phyloP scores from a whole-genome alignment of 2,888 invertebrate species.

The Caenorhabditis sp. region DNA sequence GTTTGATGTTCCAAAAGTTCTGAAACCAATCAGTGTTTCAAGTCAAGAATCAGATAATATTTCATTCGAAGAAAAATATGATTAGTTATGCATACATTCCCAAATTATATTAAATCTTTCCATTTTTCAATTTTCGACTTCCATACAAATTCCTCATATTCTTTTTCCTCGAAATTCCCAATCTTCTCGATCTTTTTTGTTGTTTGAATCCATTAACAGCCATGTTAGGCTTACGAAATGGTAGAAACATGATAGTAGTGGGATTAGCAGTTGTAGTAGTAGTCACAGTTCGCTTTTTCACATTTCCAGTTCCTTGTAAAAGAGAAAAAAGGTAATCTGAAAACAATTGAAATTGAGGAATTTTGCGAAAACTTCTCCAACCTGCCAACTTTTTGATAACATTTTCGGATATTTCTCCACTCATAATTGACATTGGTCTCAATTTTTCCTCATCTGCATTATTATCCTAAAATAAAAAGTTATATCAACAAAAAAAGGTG shows the following conservation, averaged over 20 bases:
- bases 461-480: conserved; percentile 3
- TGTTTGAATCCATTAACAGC: conserved; percentile 13
- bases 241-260: conserved; percentile 12
- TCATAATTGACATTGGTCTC: conserved; percentile 15
- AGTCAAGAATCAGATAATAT: neutral
- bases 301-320: conserved; percentile 30
- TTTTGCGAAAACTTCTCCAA: neutral
- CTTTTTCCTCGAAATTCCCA: conserved; percentile 17
- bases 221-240: conserved; percentile 19
- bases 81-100: neutral
- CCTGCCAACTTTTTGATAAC: conserved; percentile 30
- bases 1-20: conserved; percentile 7
- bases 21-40: neutral
- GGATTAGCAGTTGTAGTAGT: conserved; percentile 9
- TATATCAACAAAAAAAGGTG: too few species aligned
- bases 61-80: neutral
- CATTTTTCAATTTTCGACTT: conserved; percentile 8
- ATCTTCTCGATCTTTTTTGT: neutral
- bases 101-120: conserved; percentile 8
- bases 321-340: conserved; percentile 28
- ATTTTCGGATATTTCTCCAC: conserved; percentile 28
- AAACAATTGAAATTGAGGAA: neutral
- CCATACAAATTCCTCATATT: conserved; percentile 3
- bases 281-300: conserved; percentile 19
- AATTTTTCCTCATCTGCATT: conserved; percentile 7